These are phyloP conservation scores for Caenorhabditis sp. DNA, from an alignment of 2,888 invertebrate species.

Conservation along the genomic window DNA sequence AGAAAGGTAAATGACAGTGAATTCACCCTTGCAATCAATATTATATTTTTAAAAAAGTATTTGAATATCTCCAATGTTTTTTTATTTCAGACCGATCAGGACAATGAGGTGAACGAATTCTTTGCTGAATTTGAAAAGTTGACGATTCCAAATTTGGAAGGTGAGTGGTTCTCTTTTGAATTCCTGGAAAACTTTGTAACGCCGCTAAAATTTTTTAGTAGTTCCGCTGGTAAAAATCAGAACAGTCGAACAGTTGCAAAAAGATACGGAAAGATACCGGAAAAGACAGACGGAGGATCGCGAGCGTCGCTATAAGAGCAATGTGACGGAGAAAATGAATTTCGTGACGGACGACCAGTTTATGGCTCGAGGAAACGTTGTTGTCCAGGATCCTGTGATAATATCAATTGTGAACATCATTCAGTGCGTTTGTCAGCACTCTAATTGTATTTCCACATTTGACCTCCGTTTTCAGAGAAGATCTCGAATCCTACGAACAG, in stretches of 20 bases:
- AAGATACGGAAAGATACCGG: neutral
- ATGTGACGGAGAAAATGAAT: neutral
- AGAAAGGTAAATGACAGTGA: too few relatives aligned
- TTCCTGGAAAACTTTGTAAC: too few relatives aligned
- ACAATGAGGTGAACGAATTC: neutral
- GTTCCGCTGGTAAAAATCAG: neutral
- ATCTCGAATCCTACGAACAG: slow-evolving; percentile 7
- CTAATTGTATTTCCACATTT: neutral
- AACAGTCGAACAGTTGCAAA: neutral
- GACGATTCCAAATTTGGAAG: neutral
- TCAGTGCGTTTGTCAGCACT: neutral
- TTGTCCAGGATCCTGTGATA: neutral
- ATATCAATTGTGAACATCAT: neutral
- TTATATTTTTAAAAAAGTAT: too few relatives aligned
- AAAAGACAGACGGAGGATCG: neutral
- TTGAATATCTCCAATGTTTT: too few relatives aligned
- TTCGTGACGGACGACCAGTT: neutral
- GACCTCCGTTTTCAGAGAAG: slow-evolving; percentile 11
- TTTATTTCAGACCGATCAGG: too few relatives aligned
- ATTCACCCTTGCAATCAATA: too few relatives aligned
- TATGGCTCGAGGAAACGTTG: neutral
- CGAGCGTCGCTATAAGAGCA: neutral
- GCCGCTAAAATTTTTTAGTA: neutral
- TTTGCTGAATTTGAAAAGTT: neutral
- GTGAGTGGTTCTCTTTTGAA: neutral